Evolutionary conservation across 2,888 invertebrate genomes (phyloP), one percentile per base, ranked within the genome.

Genomic region (Parnassius glacialis): DNA sequence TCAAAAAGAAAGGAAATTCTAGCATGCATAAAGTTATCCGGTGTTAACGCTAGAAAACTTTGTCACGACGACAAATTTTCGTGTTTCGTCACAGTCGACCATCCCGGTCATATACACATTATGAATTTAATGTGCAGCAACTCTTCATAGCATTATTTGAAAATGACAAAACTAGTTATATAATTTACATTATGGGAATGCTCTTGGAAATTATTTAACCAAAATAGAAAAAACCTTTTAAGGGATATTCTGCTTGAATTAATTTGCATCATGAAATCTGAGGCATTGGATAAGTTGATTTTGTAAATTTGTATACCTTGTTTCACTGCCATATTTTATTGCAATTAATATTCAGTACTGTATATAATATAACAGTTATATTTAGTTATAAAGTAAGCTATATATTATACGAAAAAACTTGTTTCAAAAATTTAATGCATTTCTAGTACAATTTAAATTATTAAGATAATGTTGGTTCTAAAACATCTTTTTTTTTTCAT

Each of bases 11-110:
- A 86, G 67, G 92, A 92, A 62, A 86, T 92, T 41, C 70, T 92
- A 10, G 81, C 90, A 0, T 92, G 92, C 74, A 85, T 92, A 70
- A 92, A 92, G 64, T 76, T 92, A 9, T 84, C 86, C 3, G 92
- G 92, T 48, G 85, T 87, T 71, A 81, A 81, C 70, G 91, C 92
- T 0, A 85, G 82, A 68, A 82, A 79, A 16, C 68, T 92, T 3
- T 80, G 84, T 59, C 81, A 84, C 68, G 88, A 92, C 74, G 86
- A 87, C 0, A 83, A 87, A 25, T 94, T 94, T 80, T 87, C 90
- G 0, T 92, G 92, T 57, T 94, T 94, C 74, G 92, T 93, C 20
- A 93, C 93, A 1, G 92, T 94, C 9, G 94, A 94, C 79, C 89
- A 92, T 69, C 89, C 92, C 11, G 94, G 94, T 2, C 92, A 93